Evolutionary conservation across 1,140 invertebrate species (phyloP), one percentile per base, ranked within the genome.

Genomic region (Nylanderia fulva): DNA sequence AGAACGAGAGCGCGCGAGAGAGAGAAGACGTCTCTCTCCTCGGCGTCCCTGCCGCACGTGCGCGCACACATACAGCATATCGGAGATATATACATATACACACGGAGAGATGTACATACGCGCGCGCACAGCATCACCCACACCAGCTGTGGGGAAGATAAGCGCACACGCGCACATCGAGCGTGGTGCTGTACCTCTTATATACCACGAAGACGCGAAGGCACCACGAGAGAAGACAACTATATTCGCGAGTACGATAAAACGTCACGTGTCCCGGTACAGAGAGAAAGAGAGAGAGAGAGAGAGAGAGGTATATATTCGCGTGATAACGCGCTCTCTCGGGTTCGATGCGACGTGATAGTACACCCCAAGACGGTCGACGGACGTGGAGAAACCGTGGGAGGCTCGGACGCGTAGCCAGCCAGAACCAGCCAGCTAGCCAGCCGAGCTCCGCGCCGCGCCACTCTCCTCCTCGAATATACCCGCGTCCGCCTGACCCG

Each of bases 11-110:
- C 71, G 80, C 80, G 80, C 77, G 42, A 27, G 80, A 86, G 29
- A 74, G 77, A 56, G 85, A 84, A 36, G 54, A 82, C 52, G 36
- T 52, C 64, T n/a, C 42, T 52, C 64, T n/a, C 42, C 80, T 79
- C 85, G 86, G 85, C 61, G 64, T 69, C 79, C 66, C 77, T 61
- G 61, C 85, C 84, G 72, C 45, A 82, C 45, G 74, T 42, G 68
- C 61, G 48, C 15, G 36, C 42, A 24, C 36, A 66, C 56, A 42
- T 13, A 39, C 39, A 33, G 29, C 29, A n/a, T 33, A 3, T 1
- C 29, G 29, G 29, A 33, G 29, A 33, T 33, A 3, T 33, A 77
- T n/a, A 58, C 60, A n/a, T n/a, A 77, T 18, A 80, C 3, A 36
- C 58, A 54, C 2, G 54, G 0, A 56, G 8, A 48, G 15, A 52